phyloP scores from a whole-genome alignment of 2,113 vertebrate species.

The Monopterus albus region DNA sequence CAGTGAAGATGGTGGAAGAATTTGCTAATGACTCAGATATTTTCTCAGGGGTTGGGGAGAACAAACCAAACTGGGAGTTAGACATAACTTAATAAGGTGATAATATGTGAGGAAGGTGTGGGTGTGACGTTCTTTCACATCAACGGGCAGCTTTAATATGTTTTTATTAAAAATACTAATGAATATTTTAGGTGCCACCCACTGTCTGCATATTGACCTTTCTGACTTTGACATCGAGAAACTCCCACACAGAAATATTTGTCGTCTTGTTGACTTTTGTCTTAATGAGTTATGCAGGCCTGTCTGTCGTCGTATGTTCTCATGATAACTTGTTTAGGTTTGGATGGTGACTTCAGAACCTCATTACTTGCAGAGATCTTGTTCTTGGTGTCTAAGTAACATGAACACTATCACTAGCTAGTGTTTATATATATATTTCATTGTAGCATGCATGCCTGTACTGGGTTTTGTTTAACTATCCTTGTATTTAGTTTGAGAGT shows the following conservation, averaged over 20 bases:
- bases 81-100: no score
- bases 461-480: constrained; percentile 9
- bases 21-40: no score
- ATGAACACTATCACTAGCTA: no score
- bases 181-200: no score
- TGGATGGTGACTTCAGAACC: neutral
- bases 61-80: no score
- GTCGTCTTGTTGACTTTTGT: neutral
- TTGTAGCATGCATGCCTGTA: neutral
- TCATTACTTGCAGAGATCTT: constrained; percentile 35
- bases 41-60: no score
- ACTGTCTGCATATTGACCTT: neutral
- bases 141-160: no score
- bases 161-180: no score
- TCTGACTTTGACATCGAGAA: neutral
- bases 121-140: no score
- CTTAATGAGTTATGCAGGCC: neutral
- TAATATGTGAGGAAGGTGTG: no score
- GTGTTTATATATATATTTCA: no score
- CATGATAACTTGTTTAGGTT: neutral
- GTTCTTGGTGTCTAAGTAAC: constrained; percentile 20
- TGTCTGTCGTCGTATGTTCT: neutral
- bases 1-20: no score
- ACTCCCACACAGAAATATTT: neutral
- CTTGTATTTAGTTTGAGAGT: constrained; percentile 35